Evolutionary conservation across 1,140 invertebrate genomes (phyloP), one percentile per base, ranked within the genome.

Genomic region (Drosophila littoralis): DNA sequence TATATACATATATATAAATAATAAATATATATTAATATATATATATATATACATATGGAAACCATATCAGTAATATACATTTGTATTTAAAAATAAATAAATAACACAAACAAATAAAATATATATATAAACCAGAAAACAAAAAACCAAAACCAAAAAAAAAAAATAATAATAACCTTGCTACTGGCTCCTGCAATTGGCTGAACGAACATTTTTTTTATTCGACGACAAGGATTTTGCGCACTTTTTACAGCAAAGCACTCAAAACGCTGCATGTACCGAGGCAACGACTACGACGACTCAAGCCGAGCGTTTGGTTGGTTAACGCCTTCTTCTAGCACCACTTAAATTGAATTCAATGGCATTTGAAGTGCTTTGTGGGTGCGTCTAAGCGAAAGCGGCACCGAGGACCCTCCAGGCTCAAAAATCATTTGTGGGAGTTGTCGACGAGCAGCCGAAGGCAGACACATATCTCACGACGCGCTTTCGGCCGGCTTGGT

Each of bases 301-400:
- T 57, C 43, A 65, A 59, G 65, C 65, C 77, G 79, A 88, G 73
- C 75, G 77, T 63, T 73, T 79, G 72, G 83, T 88, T 89, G 84
- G 84, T 90, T 89, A 59, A 90, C 84, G 84, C 84, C 84, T 89
- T 89, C 85, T 72, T 89, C 85, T 72, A 77, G 76, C 73, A 68
- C 73, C 79, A 79, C 75, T 82, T 88, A 68, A 77, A 74, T 79
- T 57, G 48, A 75, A 69, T 82, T 75, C 59, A 66, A 72, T 74
- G 55, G 71, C 59, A 76, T 66, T 83, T 74, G 65, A 79, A 86
- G 65, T 69, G 75, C 64, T 79, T 85, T 78, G 81, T 85, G 78
- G 81, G 77, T 79, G 81, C 82, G 59, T 88, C 82, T 86, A 86
- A 86, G 70, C 81, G 81, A 81, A 54, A 46, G 36, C 67, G 35